Conservation (phyloP, 2,888 invertebrate genomes). For the Pandemis heparana region DNA sequence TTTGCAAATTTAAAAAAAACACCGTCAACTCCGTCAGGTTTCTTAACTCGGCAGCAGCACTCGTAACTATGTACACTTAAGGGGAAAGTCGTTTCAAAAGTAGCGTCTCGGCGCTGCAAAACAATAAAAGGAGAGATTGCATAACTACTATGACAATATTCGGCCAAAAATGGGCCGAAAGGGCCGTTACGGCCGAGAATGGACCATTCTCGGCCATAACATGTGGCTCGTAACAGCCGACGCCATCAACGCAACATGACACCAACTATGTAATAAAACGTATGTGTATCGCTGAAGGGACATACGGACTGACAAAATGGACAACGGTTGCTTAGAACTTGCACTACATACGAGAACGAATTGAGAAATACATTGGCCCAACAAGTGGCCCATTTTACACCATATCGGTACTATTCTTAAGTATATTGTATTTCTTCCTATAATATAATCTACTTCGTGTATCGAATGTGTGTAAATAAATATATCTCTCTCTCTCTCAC, state of each 20-base stretch:
- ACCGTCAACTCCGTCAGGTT: constrained; percentile 1
- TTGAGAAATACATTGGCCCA: too few species aligned
- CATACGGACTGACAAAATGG: constrained; percentile 23
- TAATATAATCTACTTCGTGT: too few species aligned
- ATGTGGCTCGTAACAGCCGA: constrained; percentile 41
- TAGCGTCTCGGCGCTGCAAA: constrained; percentile 15
- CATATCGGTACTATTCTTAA: too few species aligned
- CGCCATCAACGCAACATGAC: constrained; percentile 50
- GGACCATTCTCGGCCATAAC: constrained; percentile 46
- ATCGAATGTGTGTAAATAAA: too few species aligned
- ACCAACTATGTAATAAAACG: constrained; percentile 48
- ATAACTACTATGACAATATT: constrained; percentile 43
- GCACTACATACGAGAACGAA: too few species aligned
- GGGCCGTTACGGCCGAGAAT: constrained; percentile 46
- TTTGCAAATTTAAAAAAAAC: constrained; percentile 2
- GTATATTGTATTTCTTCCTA: too few species aligned
- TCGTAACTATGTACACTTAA: constrained; percentile 31
- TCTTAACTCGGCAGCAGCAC: constrained; percentile 1
- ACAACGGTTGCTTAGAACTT: neutral
- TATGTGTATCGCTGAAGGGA: constrained; percentile 43
- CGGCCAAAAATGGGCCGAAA: constrained; percentile 39
- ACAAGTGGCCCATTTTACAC: too few species aligned
- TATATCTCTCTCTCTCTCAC: too few species aligned
- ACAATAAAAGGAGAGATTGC: constrained; percentile 37
- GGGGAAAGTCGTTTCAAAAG: constrained; percentile 19